Evolutionary conservation across 2,888 invertebrate species (phyloP), one percentile per base, ranked within the genome.

Genomic region (Drosophila cognata): DNA sequence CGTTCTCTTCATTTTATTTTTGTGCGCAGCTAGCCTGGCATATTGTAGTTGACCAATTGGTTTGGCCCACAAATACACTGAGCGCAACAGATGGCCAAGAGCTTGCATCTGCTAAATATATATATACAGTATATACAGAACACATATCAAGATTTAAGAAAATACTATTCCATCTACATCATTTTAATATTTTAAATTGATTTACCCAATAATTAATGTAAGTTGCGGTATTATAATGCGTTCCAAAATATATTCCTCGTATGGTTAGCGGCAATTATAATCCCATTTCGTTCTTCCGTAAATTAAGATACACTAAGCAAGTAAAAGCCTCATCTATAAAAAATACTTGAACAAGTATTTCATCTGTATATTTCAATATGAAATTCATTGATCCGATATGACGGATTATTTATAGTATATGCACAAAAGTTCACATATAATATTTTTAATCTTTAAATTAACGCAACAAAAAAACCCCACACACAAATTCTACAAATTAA

Each of bases 401-500:
- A 46, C 0, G 43, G 13, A 21, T 21, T 46, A 16, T 18, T 10
- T n/a, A 29, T n/a, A 18, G 6, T 7, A 18, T 46, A n/a, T 51
- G 29, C 10, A n/a, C 18, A 29, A 38, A 38, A 18, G 18, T 18
- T 38, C 18, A 38, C 18, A 38, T 18, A 18, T 8, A 18, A 38
- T 8, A 18, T 18, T 18, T 7, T 7, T 33, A 35, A 53, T 53
- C 21, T 53, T 53, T 35, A 11, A 55, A 41, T 67, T 50, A 55
- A 55, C 61, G 21, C 1, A 25, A 31, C 28, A 4, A 46, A 56
- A 46, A 56, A 52, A 50, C 58, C 71, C 58, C 71, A 41, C 5
- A 25, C 29, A 16, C 18, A 66, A 66, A 33, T 50, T 31, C 33
- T 46, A 48, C 65, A 76, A 52, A 36, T 62, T 43, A 59, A 6